Conservation (phyloP, 2,113 vertebrate species). For the Corydoras maculifer region DNA sequence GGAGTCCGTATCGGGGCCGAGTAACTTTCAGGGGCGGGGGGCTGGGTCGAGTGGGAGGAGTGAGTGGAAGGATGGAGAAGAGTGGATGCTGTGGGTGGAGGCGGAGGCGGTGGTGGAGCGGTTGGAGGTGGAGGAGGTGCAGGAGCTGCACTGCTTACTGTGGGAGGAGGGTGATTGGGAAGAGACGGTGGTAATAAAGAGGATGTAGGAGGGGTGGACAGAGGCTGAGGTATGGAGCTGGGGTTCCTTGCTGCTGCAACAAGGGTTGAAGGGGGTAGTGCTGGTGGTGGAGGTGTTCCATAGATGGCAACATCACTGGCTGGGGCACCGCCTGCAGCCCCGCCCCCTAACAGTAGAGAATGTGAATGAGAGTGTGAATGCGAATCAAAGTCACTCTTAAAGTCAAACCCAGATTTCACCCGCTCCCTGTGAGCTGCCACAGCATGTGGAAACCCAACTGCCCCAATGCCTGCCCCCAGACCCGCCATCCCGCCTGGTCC, state of each 20-base stretch:
- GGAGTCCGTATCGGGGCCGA: constrained; percentile 69
- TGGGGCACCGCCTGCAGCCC: constrained; percentile 49
- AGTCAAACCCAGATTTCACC: constrained; percentile 89
- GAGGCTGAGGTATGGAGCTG: constrained; percentile 58
- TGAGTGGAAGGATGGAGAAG: constrained; percentile 58
- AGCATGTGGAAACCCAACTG: constrained; percentile 65
- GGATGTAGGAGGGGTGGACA: constrained; percentile 54
- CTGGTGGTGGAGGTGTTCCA: constrained; percentile 64
- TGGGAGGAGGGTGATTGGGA: constrained; percentile 50
- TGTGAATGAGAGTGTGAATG: constrained; percentile 67
- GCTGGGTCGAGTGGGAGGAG: constrained; percentile 61
- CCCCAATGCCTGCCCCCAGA: constrained; percentile 57
- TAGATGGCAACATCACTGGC: constrained; percentile 63
- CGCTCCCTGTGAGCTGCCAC: constrained; percentile 81
- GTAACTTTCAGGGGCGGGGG: constrained; percentile 66
- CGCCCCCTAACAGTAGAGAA: constrained; percentile 62
- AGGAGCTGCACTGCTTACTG: constrained; percentile 66
- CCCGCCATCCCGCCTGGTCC: constrained; percentile 63
- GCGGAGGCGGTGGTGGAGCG: constrained; percentile 46
- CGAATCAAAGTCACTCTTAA: constrained; percentile 66
- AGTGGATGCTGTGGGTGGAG: constrained; percentile 43
- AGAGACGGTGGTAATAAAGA: constrained; percentile 51
- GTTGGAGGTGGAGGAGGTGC: constrained; percentile 52
- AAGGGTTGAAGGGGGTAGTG: constrained; percentile 54
- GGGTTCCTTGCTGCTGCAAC: constrained; percentile 57